Evolutionary conservation across 2,888 invertebrate genomes (phyloP).

Genomic region (Drosophila macrospina): DNA sequence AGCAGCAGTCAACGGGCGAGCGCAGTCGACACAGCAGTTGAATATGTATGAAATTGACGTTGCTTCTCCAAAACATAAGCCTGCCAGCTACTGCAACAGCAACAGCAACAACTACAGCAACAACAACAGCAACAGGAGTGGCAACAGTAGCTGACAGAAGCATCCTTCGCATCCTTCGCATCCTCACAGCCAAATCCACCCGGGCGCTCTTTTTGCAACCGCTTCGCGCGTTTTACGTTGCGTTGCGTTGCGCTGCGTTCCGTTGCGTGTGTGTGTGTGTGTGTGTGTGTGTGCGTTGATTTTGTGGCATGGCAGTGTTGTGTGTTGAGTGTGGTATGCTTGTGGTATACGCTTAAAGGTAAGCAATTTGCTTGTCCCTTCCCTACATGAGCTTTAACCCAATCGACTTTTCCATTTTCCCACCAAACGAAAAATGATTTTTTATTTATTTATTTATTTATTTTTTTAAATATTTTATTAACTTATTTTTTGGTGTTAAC

Average conservation of each 20-base stretch:
- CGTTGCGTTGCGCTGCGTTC: constrained; percentile 42
- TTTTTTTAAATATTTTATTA: constrained; percentile 16
- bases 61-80: constrained; percentile 60
- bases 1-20: constrained; percentile 57
- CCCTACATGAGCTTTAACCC: constrained; percentile 20
- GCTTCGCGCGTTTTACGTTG: constrained; percentile 51
- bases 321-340: constrained; percentile 26
- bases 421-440: constrained; percentile 3
- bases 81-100: constrained; percentile 46
- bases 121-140: constrained; percentile 4
- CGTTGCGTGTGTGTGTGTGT: constrained; percentile 8
- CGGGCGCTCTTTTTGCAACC: constrained; percentile 62
- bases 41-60: constrained; percentile 77
- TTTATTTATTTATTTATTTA: constrained; percentile 15
- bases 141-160: constrained; percentile 40
- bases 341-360: constrained; percentile 56
- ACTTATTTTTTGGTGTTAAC: constrained; percentile 11
- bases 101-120: constrained; percentile 23
- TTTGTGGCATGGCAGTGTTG: constrained; percentile 21
- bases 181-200: constrained; percentile 60
- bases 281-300: constrained; percentile 37
- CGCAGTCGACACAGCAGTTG: constrained; percentile 50
- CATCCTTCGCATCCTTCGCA: constrained; percentile 28
- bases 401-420: constrained; percentile 6
- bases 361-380: constrained; percentile 44